Evolutionary conservation across 2,888 invertebrate species (phyloP).

Genomic region (Acanthococcus lagerstroemiae): DNA sequence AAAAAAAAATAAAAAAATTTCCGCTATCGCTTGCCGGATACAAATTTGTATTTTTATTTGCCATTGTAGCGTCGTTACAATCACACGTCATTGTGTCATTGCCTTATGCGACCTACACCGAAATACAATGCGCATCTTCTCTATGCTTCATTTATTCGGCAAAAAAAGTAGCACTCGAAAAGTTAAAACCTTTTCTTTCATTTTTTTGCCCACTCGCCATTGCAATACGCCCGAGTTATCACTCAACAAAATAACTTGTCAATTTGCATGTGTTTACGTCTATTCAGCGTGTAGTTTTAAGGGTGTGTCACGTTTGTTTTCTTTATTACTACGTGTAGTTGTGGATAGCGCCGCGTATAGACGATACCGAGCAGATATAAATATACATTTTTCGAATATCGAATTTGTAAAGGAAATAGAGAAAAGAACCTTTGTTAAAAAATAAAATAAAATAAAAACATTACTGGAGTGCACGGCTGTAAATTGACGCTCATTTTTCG

Average conservation of each 20-base stretch:
- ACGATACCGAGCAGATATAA: too few species aligned
- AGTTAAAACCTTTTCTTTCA: neutral
- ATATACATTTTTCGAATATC: too few species aligned
- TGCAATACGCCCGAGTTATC: constrained; percentile 11
- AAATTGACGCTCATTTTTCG: too few species aligned
- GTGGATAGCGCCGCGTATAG: too few species aligned
- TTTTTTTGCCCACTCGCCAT: neutral
- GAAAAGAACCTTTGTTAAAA: too few species aligned
- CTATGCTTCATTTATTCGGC: constrained; percentile 13
- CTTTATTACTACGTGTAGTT: constrained; percentile 20
- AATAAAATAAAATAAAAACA: too few species aligned
- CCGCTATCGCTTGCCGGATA: neutral
- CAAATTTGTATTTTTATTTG: constrained; percentile 3
- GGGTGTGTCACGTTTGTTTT: constrained; percentile 25
- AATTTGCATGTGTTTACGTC: constrained; percentile 26
- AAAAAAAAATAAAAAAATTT: too few species aligned
- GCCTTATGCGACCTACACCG: neutral
- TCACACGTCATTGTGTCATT: constrained; percentile 13
- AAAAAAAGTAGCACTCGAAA: neutral
- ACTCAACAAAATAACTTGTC: constrained; percentile 27
- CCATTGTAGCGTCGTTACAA: constrained; percentile 1
- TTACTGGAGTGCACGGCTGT: too few species aligned
- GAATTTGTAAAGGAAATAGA: too few species aligned
- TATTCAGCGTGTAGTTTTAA: constrained; percentile 23
- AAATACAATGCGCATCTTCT: neutral